Evolutionary conservation across 2,113 vertebrate genomes (phyloP).

Genomic region (Albula goreensis): DNA sequence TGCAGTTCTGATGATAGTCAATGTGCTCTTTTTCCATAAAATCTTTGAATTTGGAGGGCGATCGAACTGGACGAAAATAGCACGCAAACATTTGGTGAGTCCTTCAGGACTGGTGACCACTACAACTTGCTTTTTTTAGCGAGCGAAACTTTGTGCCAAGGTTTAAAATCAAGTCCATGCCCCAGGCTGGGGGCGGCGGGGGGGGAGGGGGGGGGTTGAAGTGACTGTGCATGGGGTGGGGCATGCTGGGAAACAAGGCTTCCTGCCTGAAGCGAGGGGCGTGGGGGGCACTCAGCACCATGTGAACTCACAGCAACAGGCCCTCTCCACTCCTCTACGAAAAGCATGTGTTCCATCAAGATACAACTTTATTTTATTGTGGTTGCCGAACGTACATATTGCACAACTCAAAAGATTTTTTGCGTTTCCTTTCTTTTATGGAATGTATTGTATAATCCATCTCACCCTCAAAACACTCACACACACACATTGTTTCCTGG

Average conservation of each 20-base stretch:
- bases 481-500: not conserved
- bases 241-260: conserved; percentile 67
- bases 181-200: conserved; percentile 33
- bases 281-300: not conserved
- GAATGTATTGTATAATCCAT: not conserved
- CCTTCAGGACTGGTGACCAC: conserved; percentile 70
- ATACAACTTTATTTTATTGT: not conserved
- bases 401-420: too few species aligned
- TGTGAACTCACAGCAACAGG: not conserved
- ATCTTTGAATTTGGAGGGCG: too few species aligned
- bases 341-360: not conserved
- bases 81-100: conserved; percentile 20
- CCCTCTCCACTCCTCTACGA: not conserved
- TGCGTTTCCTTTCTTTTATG: too few species aligned
- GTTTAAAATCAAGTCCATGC: conserved; percentile 65
- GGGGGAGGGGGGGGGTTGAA: not conserved
- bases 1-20: too few species aligned
- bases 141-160: conserved; percentile 76
- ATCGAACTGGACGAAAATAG: too few species aligned
- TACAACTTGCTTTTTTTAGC: conserved; percentile 66
- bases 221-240: not conserved
- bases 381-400: not conserved
- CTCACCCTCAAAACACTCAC: not conserved
- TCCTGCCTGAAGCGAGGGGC: conserved; percentile 55
- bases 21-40: too few species aligned